phyloP scores from a whole-genome alignment of 2,888 invertebrate genomes.

The Megamerina dolium region DNA sequence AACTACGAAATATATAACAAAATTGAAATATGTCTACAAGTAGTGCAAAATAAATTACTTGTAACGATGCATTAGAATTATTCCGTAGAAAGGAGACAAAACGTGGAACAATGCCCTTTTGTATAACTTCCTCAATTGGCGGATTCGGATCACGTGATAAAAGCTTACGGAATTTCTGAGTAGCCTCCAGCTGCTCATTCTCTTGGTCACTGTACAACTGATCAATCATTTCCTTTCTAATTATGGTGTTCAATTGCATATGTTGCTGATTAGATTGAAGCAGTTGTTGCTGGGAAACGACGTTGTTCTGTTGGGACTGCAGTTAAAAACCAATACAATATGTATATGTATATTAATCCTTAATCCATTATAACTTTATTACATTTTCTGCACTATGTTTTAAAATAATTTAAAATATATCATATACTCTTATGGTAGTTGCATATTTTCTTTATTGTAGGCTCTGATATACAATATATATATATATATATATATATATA shows the following conservation, averaged over 20 bases:
- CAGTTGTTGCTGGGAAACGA: too few species aligned
- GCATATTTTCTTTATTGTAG: too few species aligned
- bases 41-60: conserved; percentile 55
- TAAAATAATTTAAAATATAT: too few species aligned
- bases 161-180: conserved; percentile 89
- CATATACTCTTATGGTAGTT: too few species aligned
- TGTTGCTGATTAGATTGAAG: too few species aligned
- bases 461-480: too few species aligned
- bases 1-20: conserved; percentile 57
- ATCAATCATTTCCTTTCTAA: conserved; percentile 69
- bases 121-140: conserved; percentile 93
- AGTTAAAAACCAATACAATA: too few species aligned
- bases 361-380: too few species aligned
- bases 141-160: conserved; percentile 93
- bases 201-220: conserved; percentile 71
- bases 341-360: too few species aligned
- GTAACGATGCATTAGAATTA: conserved; percentile 75
- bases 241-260: conserved; percentile 27
- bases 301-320: too few species aligned
- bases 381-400: too few species aligned
- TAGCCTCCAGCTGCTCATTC: conserved; percentile 76
- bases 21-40: conserved; percentile 7
- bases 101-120: conserved; percentile 87
- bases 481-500: too few species aligned
- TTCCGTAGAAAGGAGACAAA: conserved; percentile 88